Conservation (phyloP, 2,113 vertebrate genomes). For the Orientallactaga bullata region DNA sequence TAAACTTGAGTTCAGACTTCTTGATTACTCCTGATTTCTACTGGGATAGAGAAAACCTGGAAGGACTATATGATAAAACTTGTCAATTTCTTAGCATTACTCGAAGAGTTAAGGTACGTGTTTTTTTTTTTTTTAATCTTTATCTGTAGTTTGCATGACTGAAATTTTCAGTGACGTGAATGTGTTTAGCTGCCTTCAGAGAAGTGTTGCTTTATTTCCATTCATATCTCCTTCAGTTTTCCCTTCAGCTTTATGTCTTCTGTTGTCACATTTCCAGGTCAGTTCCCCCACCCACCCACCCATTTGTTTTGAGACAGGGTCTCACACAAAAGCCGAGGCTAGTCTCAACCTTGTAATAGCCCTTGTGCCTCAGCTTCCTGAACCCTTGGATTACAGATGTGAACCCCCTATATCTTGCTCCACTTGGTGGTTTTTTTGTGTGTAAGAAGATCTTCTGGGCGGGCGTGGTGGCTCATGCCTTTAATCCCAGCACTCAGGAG, state of each 20-base stretch:
- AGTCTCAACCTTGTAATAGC: not conserved
- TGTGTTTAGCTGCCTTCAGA: not conserved
- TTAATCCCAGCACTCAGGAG: too few species aligned
- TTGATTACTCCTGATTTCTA: conserved; percentile 99
- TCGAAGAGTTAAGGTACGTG: conserved; percentile 95
- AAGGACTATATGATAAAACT: conserved; percentile 97
- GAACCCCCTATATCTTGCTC: not conserved
- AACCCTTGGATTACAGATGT: not conserved
- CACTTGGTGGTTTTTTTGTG: not conserved
- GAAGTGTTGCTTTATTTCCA: not conserved
- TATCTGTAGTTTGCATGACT: not conserved
- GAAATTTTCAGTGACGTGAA: conserved; percentile 10
- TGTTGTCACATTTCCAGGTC: not conserved
- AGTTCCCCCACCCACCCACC: too few species aligned
- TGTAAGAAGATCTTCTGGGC: not conserved
- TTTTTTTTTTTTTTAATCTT: not conserved
- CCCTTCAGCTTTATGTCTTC: not conserved
- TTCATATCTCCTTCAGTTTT: not conserved
- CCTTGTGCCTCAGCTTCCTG: not conserved
- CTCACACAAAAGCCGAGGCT: not conserved
- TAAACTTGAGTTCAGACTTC: conserved; percentile 98
- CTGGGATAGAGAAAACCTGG: conserved; percentile 98
- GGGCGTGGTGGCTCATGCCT: too few species aligned
- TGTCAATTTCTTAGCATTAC: conserved; percentile 98
- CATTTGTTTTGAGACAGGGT: not conserved